Percentiles rank a stretch among this genome's conserved stretches.
phyloP scores from a whole-genome alignment of 2,797 vertebrate genomes.

The Apodemus agrarius region DNA sequence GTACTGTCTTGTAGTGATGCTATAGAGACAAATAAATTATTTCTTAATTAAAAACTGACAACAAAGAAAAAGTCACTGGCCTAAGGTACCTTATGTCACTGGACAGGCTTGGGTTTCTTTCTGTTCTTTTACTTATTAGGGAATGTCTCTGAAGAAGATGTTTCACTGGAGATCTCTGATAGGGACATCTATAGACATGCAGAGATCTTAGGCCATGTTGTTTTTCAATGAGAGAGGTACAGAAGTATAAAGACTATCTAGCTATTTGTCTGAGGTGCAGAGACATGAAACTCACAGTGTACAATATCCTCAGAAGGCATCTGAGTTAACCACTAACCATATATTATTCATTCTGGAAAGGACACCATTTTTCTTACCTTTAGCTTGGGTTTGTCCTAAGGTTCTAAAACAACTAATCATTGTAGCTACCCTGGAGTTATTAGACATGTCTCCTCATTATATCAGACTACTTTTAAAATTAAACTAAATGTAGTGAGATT shows the following conservation, averaged over 20 bases:
- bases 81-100: not conserved
- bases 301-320: not conserved
- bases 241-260: not conserved
- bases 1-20: no score
- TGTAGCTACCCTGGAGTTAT: not conserved
- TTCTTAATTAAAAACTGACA: no score
- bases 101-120: not conserved
- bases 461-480: not conserved
- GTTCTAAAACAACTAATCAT: not conserved
- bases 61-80: no score
- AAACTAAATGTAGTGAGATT: not conserved
- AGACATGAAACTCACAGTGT: fast-evolving
- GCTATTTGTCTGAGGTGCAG: not conserved
- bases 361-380: not conserved
- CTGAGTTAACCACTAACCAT: not conserved
- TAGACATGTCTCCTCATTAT: not conserved
- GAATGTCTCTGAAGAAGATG: not conserved
- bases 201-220: not conserved
- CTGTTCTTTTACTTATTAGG: not conserved
- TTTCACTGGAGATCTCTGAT: not conserved
- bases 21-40: no score
- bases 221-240: not conserved
- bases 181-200: not conserved
- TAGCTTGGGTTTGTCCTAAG: not conserved
- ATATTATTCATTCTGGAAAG: fast-evolving